Evolutionary conservation across 2,888 invertebrate species (phyloP), one percentile per base, ranked within the genome.

Genomic region (Cryptus viduatorius): DNA sequence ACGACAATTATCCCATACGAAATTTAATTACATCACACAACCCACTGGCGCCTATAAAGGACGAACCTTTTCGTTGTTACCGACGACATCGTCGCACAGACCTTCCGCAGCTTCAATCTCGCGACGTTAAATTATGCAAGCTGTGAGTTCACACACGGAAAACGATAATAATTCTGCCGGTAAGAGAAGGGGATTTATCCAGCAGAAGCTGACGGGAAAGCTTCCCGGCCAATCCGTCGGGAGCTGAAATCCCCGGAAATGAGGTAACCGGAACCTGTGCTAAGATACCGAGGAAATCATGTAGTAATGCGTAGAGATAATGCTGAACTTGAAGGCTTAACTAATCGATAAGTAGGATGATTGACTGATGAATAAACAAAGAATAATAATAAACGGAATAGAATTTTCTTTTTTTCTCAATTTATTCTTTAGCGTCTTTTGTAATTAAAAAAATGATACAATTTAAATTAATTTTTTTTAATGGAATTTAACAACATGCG

Each of bases 11-110:
- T 56, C 46, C 64, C 82, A 31, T 44, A 50, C 67, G 79, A 87
- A 90, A 90, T 90, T 89, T 89, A 90, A 90, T 90, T 90, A 90
- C 88, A 87, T 67, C 78, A 68, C 85, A 80, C 85, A 85, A 86
- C 80, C 8, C 86, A 84, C 86, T 87, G 87, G 79, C 10, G 48
- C 37, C 12, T 7, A 59, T 8, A 37, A 37, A 37, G 37, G 65
- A 48, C 65, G 53, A 75, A 67, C 59, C 78, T 24, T 31, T 59
- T 44, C 14, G 59, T 19, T 10, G 67, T 29, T 10, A 14, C 59
- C 42, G 4, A 59, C 71, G 42, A 61, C 46, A 53, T 44, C 48
- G 50, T 44, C 56, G 44, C 73, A 29, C 59, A 48, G 31, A 29
- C 44, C 65, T 69, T 12, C n/a, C 24, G 37, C 64, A 16, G 48